Percentiles rank a stretch among this genome's conserved stretches.
Evolutionary conservation across 2,888 invertebrate genomes (phyloP).

Genomic region (Hedychridium roseum): DNA sequence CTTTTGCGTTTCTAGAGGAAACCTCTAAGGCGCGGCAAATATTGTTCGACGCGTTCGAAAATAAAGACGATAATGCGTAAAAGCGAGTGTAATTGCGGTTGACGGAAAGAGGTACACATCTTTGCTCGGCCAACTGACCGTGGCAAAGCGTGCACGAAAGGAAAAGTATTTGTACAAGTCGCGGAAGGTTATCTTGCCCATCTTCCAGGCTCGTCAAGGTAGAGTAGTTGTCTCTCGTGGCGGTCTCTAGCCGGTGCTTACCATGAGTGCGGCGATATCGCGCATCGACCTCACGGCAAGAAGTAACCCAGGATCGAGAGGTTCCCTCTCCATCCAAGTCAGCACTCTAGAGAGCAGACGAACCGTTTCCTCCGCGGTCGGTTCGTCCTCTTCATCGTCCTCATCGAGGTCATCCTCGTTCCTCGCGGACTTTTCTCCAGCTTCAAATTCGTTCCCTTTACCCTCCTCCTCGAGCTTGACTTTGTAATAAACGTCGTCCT

Average conservation of each 20-base stretch:
- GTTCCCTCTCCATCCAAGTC: conserved; percentile 65
- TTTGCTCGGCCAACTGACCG: too few species aligned
- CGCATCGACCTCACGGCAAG: conserved; percentile 59
- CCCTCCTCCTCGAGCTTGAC: conserved; percentile 39
- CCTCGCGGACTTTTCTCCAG: conserved; percentile 17
- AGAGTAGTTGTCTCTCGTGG: conserved; percentile 35
- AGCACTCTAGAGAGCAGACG: conserved; percentile 61
- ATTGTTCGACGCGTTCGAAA: too few species aligned
- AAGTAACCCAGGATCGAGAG: conserved; percentile 62
- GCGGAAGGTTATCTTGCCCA: too few species aligned
- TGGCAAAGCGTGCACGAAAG: too few species aligned
- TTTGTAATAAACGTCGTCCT: conserved; percentile 31
- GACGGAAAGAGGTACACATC: too few species aligned
- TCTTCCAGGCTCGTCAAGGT: conserved; percentile 20
- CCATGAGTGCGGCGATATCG: conserved; percentile 57
- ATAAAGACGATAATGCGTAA: too few species aligned
- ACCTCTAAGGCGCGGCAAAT: too few species aligned
- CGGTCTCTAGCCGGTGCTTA: conserved; percentile 50
- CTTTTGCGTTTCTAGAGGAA: conserved; percentile 6
- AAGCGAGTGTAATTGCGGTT: too few species aligned
- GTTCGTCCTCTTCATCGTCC: conserved; percentile 43
- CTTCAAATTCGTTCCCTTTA: conserved; percentile 30
- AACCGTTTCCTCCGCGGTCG: conserved; percentile 61
- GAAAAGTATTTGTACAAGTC: too few species aligned
- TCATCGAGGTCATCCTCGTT: conserved; percentile 23